Conservation (phyloP, 2,113 vertebrate genomes). For the Isichthys henryi region DNA sequence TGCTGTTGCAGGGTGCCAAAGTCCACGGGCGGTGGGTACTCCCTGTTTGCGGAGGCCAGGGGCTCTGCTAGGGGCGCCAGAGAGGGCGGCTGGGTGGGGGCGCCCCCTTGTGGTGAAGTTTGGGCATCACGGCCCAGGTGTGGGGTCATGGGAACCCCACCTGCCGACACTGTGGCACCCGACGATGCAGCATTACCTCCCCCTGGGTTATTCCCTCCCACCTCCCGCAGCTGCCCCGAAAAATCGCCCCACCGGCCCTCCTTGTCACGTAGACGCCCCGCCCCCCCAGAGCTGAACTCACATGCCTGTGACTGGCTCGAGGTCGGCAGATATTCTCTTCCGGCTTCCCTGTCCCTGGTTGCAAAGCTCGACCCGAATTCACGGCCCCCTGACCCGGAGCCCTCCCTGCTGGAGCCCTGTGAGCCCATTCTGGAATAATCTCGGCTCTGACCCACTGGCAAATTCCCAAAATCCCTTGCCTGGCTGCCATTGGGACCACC, state of each 20-base stretch:
- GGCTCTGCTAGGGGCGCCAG: slow-evolving; percentile 46
- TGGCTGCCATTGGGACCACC: slow-evolving; percentile 44
- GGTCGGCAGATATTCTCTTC: slow-evolving; percentile 57
- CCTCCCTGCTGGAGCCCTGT: slow-evolving; percentile 52
- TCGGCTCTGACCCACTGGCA: slow-evolving; percentile 51
- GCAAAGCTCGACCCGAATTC: slow-evolving; percentile 60
- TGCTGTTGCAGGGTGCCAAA: slow-evolving; percentile 35
- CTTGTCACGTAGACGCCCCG: slow-evolving; percentile 59
- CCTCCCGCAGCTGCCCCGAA: slow-evolving; percentile 56
- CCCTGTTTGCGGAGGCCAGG: slow-evolving; percentile 50
- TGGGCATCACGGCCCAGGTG: slow-evolving; percentile 55
- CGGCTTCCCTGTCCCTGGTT: slow-evolving; percentile 53
- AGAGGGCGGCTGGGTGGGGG: slow-evolving; percentile 47
- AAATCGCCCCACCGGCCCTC: slow-evolving; percentile 67
- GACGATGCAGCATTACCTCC: slow-evolving; percentile 48
- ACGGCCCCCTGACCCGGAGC: slow-evolving; percentile 40
- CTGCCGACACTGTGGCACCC: slow-evolving; percentile 44
- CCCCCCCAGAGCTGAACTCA: slow-evolving; percentile 54
- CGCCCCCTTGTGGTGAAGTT: slow-evolving; percentile 55
- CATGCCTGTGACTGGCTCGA: slow-evolving; percentile 53
- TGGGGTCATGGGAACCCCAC: slow-evolving; percentile 47
- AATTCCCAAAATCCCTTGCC: slow-evolving; percentile 51
- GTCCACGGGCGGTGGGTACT: slow-evolving; percentile 57
- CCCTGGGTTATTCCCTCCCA: slow-evolving; percentile 45
- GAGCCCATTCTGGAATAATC: slow-evolving; percentile 43